phyloP scores from a whole-genome alignment of 1,140 invertebrate species.

The Rhopalosiphum padi region DNA sequence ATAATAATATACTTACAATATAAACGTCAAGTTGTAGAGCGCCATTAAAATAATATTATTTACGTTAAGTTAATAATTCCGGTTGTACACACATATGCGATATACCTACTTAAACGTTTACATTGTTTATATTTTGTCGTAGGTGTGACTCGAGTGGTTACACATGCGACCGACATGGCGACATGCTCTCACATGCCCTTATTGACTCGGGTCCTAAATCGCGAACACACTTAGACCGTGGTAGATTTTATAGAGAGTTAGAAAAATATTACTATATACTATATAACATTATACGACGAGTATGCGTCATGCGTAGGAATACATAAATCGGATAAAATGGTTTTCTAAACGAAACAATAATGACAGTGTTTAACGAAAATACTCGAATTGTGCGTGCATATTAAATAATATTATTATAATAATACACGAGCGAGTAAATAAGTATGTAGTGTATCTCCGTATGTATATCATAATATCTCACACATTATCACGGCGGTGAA shows the following conservation, averaged over 20 bases:
- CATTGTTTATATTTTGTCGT: slow-evolving; percentile 19
- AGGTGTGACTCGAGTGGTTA: slow-evolving; percentile 27
- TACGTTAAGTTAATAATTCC: background rate
- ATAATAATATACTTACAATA: slow-evolving; percentile 17
- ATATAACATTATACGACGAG: background rate
- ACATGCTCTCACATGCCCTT: background rate
- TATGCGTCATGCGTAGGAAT: background rate
- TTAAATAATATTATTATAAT: background rate
- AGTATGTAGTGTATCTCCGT: background rate
- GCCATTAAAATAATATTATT: background rate
- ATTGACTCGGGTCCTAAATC: background rate
- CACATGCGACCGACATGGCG: background rate
- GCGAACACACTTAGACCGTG: background rate
- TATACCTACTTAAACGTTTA: background rate
- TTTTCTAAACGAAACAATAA: background rate
- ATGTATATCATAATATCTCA: background rate
- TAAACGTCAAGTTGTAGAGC: background rate
- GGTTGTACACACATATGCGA: background rate
- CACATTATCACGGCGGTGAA: background rate
- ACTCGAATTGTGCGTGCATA: background rate
- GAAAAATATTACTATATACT: background rate
- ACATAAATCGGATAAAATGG: background rate
- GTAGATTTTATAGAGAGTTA: background rate
- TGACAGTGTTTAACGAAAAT: background rate
- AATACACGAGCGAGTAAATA: background rate